These are phyloP conservation scores for Jordanella pulchra DNA, from an alignment of 2,797 vertebrate genomes.

Conservation along the genomic window DNA sequence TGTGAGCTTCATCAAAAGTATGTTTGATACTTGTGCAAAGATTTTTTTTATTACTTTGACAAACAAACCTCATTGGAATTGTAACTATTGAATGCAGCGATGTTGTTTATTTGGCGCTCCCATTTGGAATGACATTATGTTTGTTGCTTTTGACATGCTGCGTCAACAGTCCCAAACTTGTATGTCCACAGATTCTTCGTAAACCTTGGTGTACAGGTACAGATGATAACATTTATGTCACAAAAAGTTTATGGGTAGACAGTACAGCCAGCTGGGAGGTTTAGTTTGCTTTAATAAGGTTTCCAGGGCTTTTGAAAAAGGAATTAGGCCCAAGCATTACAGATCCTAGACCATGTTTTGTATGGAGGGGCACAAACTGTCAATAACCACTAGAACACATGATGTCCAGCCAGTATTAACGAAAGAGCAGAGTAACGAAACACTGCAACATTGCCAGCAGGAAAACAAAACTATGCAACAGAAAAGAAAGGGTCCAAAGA, in stretches of 20 bases:
- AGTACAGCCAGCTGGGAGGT: not conserved
- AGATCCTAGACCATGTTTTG: not conserved
- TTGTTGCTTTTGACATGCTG: not conserved
- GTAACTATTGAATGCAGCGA: not conserved
- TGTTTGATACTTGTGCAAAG: not conserved
- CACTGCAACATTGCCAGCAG: not conserved
- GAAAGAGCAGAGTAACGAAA: no score
- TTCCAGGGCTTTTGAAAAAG: not conserved
- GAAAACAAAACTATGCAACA: not conserved
- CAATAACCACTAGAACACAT: no score
- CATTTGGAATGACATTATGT: not conserved
- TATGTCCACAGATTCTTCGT: not conserved
- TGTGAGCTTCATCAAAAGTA: not conserved
- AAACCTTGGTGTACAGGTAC: not conserved
- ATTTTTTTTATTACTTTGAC: not conserved
- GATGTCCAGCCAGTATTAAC: not conserved
- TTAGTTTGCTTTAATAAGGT: not conserved
- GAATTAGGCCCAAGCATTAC: not conserved
- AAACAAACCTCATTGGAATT: not conserved
- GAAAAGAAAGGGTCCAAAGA: not conserved
- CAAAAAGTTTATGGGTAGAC: not conserved
- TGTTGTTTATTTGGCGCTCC: not conserved
- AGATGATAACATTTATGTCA: not conserved
- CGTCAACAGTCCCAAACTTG: not conserved
- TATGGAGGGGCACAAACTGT: not conserved